Percentiles rank a stretch among this genome's conserved stretches.
phyloP scores from a whole-genome alignment of 2,888 invertebrate species.

The Encarsia formosa region DNA sequence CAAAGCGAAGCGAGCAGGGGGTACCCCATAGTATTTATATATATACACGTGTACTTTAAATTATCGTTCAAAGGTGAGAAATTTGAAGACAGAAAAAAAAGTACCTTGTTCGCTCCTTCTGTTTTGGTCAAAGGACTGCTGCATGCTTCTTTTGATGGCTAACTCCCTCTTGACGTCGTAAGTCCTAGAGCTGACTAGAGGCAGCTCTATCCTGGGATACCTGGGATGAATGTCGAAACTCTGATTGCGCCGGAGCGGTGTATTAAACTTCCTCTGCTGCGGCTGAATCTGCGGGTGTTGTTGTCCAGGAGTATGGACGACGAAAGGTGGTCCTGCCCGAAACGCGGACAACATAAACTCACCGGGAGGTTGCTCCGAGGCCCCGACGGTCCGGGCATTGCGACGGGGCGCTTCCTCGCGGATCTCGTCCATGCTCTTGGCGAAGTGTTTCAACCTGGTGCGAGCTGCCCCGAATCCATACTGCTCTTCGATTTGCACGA shows the following conservation, averaged over 20 bases:
- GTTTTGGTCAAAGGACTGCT: slow-evolving; percentile 14
- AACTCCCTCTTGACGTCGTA: slow-evolving; percentile 40
- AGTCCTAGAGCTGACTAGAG: slow-evolving; percentile 38
- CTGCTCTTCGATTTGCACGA: slow-evolving; percentile 45
- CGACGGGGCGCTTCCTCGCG: slow-evolving; percentile 36
- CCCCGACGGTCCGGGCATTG: slow-evolving; percentile 18
- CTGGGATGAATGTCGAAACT: slow-evolving; percentile 42
- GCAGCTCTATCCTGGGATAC: slow-evolving; percentile 23
- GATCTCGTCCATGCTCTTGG: slow-evolving; percentile 44
- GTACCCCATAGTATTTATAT: no score
- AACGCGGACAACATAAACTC: not conserved
- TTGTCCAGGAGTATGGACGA: not conserved
- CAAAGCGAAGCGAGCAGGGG: no score
- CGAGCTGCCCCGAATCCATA: slow-evolving; percentile 3
- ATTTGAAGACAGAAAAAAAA: not conserved
- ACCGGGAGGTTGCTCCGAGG: not conserved
- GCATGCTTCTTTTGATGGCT: slow-evolving; percentile 14
- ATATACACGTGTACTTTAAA: no score
- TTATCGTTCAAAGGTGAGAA: no score
- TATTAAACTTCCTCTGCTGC: slow-evolving; percentile 13
- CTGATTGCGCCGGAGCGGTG: slow-evolving; percentile 41
- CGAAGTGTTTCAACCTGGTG: slow-evolving; percentile 35
- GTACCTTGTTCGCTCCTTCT: slow-evolving; percentile 9
- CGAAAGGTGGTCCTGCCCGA: not conserved
- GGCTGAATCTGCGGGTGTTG: not conserved